Conservation (phyloP, 1,140 invertebrate species). For the Zaprionus africanus region DNA sequence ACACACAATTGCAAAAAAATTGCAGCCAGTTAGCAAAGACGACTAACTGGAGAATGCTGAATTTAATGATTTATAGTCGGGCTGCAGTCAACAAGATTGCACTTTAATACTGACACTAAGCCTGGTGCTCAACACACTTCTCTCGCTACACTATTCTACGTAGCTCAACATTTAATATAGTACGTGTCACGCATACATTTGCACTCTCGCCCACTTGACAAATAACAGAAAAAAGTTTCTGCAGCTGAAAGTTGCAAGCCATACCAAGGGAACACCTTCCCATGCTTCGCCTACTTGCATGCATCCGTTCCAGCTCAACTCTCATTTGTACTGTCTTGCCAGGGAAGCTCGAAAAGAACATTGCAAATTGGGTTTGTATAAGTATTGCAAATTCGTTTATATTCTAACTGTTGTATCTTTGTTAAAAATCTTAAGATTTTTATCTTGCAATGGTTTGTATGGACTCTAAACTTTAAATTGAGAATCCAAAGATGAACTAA, state of each 20-base stretch:
- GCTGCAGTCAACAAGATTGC: conserved; percentile 33
- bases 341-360: conserved; percentile 34
- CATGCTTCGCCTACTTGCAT: conserved; percentile 3
- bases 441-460: too few species aligned
- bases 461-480: too few species aligned
- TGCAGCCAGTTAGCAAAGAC: conserved; percentile 40
- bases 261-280: conserved; percentile 21
- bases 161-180: conserved; percentile 77
- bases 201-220: conserved; percentile 59
- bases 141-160: conserved; percentile 64
- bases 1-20: conserved; percentile 46
- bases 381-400: not conserved
- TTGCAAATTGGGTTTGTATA: not conserved
- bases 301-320: not conserved
- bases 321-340: not conserved
- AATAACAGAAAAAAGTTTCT: conserved; percentile 53
- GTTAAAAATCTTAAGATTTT: too few species aligned
- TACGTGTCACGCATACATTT: conserved; percentile 75
- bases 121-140: conserved; percentile 33
- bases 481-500: not conserved
- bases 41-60: conserved; percentile 69
- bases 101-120: conserved; percentile 59
- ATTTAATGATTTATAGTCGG: conserved; percentile 74
- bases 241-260: conserved; percentile 35
- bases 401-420: too few species aligned